A percentile compares a stretch with the other conserved stretches of the same genome.
These are phyloP conservation scores for Eristalinus aeneus DNA, from an alignment of 2,888 invertebrate genomes.

Conservation along the genomic window DNA sequence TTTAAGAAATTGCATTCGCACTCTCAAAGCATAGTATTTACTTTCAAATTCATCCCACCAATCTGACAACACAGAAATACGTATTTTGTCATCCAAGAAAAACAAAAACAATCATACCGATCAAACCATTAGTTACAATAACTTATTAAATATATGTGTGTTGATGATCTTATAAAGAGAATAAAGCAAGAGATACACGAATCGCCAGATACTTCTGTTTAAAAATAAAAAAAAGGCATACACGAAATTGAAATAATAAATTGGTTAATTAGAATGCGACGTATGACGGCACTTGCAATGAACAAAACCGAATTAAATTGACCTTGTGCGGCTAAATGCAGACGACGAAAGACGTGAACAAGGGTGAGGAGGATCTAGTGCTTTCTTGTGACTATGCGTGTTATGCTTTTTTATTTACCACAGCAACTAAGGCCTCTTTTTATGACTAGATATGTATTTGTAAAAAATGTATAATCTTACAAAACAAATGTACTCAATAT, in stretches of 20 bases:
- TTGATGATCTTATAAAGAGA: conserved; percentile 14
- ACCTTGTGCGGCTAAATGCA: conserved; percentile 45
- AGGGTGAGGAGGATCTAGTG: background rate
- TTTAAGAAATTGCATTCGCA: background rate
- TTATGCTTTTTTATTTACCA: conserved; percentile 19
- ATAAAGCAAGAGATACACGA: background rate
- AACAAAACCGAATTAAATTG: conserved; percentile 53
- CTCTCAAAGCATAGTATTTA: background rate
- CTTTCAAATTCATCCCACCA: conserved; percentile 50
- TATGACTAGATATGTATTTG: conserved; percentile 12
- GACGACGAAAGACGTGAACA: background rate
- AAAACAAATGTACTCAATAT: conserved; percentile 29
- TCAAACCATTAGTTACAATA: conserved; percentile 1
- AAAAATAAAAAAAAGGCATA: conserved; percentile 15
- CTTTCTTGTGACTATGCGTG: conserved; percentile 6
- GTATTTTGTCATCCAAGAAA: background rate
- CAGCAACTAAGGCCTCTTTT: background rate
- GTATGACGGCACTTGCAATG: conserved; percentile 53
- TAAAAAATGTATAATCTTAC: conserved; percentile 24
- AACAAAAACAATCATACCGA: background rate
- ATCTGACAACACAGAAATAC: background rate
- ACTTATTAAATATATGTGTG: conserved; percentile 23
- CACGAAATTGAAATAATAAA: conserved; percentile 16
- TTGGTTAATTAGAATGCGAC: conserved; percentile 40
- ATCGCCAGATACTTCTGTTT: background rate